Evolutionary conservation across 2,113 vertebrate genomes (phyloP).

Genomic region (Nanorana parkeri): DNA sequence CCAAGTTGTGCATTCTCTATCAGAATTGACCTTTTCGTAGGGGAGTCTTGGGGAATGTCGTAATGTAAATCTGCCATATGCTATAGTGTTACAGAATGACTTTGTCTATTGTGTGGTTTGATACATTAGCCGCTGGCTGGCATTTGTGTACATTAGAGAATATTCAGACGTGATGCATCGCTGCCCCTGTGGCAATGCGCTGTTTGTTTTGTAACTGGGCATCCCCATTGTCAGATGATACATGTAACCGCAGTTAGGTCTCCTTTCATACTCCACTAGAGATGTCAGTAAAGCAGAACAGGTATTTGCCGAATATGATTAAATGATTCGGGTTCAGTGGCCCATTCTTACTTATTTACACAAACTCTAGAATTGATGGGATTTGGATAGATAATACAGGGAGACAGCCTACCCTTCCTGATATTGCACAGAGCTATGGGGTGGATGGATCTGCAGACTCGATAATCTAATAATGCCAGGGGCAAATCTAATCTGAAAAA

Average conservation of each 20-base stretch:
- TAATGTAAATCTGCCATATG: background rate
- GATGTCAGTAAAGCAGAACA: conserved; percentile 13
- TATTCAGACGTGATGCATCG: background rate
- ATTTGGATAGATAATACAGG: background rate
- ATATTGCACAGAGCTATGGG: background rate
- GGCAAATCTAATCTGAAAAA: background rate
- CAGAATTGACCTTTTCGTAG: background rate
- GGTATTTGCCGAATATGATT: conserved; percentile 12
- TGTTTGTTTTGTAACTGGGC: conserved; percentile 4
- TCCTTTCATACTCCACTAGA: background rate
- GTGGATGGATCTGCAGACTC: background rate
- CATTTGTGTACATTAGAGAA: background rate
- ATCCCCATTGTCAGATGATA: conserved; percentile 19
- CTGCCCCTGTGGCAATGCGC: background rate
- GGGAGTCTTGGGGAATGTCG: background rate
- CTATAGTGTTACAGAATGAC: conserved; percentile 5
- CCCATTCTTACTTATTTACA: background rate
- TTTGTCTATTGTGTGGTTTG: background rate
- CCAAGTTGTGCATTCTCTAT: background rate
- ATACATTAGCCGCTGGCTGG: conserved; percentile 1
- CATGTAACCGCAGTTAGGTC: conserved; percentile 8
- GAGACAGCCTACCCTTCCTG: background rate
- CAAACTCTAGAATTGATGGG: background rate
- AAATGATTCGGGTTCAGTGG: background rate
- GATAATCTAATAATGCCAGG: conserved; percentile 1